Base-by-base conservation (phyloP, 1,140 invertebrate species). In the Zaprionus tsacasi region DNA sequence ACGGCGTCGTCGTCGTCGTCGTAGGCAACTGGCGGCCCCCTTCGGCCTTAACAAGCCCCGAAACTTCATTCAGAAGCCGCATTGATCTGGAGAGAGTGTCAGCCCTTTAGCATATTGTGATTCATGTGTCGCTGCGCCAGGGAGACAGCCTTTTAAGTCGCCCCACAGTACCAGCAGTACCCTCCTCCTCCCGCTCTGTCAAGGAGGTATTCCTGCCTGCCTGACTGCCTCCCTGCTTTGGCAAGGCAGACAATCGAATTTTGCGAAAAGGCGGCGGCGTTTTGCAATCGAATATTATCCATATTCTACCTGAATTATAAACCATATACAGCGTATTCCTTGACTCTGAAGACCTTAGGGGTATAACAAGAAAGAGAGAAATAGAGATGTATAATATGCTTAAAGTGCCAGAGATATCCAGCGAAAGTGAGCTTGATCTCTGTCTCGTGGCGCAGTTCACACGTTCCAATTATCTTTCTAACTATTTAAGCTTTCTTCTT, bases 21-120 rank as follows among this genome's bases (percentile, higher is more conserved):
- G 87, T 85, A 68, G 79, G 43, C 50, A 35, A 50, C 66, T 45
- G 40, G 40, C n/a, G 40, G 40, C 40, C 40, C 40, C n/a, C 40
- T 15, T 45, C 40, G 70, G 70, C 70, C 71, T 89, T 89, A 88
- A 89, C 85, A 89, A 88, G 85, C 73, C 81, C 59, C 64, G 36
- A 72, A 69, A 65, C 79, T 85, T 89, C 85, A 88, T 88, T 89
- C 85, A 89, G 85, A 82, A 89, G 85, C 85, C 81, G 83, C 83
- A 88, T 89, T 89, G 85, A 89, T 89, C 83, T 83, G 83, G 83
- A 87, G 83, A 87, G 83, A 75, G 72, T 87, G 83, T 87, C 83
- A 89, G 81, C 85, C 85, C 81, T 88, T 88, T 88, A 88, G 85
- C 85, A 89, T 89, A 89, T 89, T 89, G 85, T 89, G 85, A 89